These are phyloP conservation scores for Neotoma lepida DNA, from an alignment of 2,113 vertebrate genomes.

Conservation along the genomic window DNA sequence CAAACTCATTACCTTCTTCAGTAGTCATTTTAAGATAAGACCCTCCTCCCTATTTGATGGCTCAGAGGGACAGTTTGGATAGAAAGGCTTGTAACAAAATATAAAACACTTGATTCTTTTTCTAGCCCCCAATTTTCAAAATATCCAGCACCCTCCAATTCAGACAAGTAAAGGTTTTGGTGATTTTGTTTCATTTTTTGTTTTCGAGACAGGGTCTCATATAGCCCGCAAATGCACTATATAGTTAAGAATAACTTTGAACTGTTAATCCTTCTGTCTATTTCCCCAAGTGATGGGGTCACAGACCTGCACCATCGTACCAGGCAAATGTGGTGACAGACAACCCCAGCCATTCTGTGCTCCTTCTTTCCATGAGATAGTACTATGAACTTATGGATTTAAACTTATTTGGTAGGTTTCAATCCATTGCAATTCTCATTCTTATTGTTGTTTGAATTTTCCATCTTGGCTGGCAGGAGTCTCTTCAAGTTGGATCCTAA, in stretches of 20 bases:
- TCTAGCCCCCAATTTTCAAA: conserved; percentile 49
- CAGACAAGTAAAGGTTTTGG: conserved; percentile 13
- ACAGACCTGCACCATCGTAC: neutral
- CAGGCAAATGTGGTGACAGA: neutral
- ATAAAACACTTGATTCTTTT: neutral
- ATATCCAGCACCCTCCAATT: neutral
- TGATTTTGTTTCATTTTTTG: neutral
- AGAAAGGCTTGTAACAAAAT: neutral
- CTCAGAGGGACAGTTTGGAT: neutral
- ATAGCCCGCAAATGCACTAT: neutral
- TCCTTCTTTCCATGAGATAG: neutral
- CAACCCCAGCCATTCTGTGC: neutral
- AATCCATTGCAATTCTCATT: neutral
- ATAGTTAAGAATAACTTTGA: neutral
- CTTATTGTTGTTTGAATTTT: conserved; percentile 35
- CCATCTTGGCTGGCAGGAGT: neutral
- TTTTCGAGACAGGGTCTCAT: neutral
- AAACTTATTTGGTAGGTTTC: conserved; percentile 6
- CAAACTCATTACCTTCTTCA: neutral
- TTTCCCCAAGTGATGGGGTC: neutral
- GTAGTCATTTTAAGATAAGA: conserved; percentile 15
- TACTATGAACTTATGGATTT: conserved; percentile 13
- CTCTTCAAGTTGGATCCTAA: conserved; percentile 9
- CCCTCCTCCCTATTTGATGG: neutral
- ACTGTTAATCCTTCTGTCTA: neutral